A percentile compares a stretch with the other conserved stretches of the same genome.
Conservation (phyloP, 35 echinoderm and acorn worm genomes). For the Diadema setosum region DNA sequence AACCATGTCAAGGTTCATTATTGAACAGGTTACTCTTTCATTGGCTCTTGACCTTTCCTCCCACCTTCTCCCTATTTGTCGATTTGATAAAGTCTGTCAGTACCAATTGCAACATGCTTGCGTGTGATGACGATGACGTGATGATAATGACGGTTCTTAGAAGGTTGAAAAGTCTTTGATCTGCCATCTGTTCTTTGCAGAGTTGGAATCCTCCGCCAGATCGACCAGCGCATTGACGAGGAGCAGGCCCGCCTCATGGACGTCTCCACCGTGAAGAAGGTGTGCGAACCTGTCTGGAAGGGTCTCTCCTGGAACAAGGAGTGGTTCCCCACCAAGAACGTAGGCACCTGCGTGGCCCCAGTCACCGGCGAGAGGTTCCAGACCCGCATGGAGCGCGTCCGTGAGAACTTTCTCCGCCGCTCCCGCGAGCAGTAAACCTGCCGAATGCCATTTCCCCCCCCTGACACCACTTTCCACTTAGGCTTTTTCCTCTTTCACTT, state of each 20-base stretch:
- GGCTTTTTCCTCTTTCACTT: background rate
- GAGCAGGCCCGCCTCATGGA: background rate
- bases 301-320: slow-evolving; percentile 61
- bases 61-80: no score
- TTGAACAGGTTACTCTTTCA: background rate
- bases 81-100: no score
- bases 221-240: background rate
- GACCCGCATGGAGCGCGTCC: background rate
- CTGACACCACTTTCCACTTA: background rate
- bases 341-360: slow-evolving; percentile 23
- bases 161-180: background rate
- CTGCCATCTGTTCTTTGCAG: background rate
- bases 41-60: no score
- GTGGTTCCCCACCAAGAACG: slow-evolving; percentile 54
- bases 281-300: slow-evolving; percentile 70
- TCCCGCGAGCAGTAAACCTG: background rate
- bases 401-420: background rate
- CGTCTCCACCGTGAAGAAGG: background rate
- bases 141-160: background rate
- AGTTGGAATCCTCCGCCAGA: background rate
- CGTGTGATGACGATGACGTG: background rate
- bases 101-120: background rate
- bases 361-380: background rate
- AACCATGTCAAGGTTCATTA: no score
- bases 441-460: background rate